Percentiles rank a stretch among this genome's conserved stretches.
Evolutionary conservation across 2,113 vertebrate species (phyloP).

Genomic region (Morone saxatilis): DNA sequence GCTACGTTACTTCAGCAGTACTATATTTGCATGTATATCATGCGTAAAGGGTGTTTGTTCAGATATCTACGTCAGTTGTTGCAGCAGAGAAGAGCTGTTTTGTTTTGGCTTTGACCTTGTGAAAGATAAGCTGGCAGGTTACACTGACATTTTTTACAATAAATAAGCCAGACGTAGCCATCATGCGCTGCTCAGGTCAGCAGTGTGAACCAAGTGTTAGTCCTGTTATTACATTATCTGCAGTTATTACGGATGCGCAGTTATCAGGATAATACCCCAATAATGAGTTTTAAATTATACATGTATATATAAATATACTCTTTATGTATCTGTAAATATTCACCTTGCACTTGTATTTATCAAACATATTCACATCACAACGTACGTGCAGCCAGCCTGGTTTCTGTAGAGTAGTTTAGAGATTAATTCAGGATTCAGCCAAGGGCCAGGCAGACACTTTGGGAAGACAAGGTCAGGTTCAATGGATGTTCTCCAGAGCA

Average conservation of each 20-base stretch:
- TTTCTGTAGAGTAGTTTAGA: neutral
- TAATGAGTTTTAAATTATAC: neutral
- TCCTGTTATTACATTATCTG: neutral
- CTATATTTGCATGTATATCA: neutral
- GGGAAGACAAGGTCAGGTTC: constrained; percentile 12
- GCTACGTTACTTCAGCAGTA: neutral
- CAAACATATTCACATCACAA: no score
- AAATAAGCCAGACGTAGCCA: no score
- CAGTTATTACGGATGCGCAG: neutral
- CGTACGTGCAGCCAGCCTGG: neutral
- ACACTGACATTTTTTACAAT: no score
- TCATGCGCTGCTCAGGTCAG: no score
- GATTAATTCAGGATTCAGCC: constrained; percentile 7
- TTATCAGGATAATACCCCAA: neutral
- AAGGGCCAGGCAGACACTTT: neutral
- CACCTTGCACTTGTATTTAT: neutral
- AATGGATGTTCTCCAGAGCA: constrained; percentile 15
- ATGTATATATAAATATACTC: neutral
- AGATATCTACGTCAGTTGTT: neutral
- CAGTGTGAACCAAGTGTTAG: no score
- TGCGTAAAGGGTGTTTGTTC: neutral
- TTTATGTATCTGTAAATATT: neutral
- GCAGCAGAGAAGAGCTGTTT: neutral
- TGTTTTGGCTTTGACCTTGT: neutral
- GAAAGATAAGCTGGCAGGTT: no score